Conservation (phyloP, 2,888 invertebrate genomes). For the Antheraea assamensis region DNA sequence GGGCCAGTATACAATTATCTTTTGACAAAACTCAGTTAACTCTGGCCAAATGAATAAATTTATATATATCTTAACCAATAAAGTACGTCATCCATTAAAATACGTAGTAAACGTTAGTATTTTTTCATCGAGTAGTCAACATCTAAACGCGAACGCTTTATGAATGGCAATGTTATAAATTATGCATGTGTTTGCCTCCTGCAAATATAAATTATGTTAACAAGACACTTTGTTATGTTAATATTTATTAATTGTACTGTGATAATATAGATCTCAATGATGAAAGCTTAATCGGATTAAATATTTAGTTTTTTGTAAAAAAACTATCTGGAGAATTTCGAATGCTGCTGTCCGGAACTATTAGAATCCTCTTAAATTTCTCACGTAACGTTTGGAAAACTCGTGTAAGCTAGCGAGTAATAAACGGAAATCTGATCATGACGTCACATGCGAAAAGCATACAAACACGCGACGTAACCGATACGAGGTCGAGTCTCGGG, state of each 20-base stretch:
- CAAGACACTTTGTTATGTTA: slow-evolving; percentile 9
- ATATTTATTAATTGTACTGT: slow-evolving; percentile 3
- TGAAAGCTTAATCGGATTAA: slow-evolving; percentile 4
- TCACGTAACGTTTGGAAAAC: not conserved
- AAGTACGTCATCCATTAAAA: not conserved
- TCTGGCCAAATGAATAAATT: too few relatives aligned
- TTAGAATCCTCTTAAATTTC: not conserved
- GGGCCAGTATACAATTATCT: too few relatives aligned
- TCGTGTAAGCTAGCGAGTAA: not conserved
- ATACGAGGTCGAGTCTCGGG: slow-evolving; percentile 36
- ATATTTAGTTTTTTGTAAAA: not conserved
- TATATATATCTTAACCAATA: not conserved
- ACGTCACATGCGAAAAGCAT: slow-evolving; percentile 13
- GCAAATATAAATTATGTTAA: slow-evolving; percentile 11
- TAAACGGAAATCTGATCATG: not conserved
- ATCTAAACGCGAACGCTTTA: not conserved
- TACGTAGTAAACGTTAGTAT: slow-evolving; percentile 13
- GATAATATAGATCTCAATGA: not conserved
- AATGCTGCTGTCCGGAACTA: not conserved
- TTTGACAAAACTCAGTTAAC: too few relatives aligned
- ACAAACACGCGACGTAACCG: slow-evolving; percentile 35
- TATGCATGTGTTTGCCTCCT: slow-evolving; percentile 10
- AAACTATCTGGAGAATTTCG: not conserved
- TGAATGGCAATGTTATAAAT: slow-evolving; percentile 15
- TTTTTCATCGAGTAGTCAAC: not conserved